phyloP scores from a whole-genome alignment of 2,797 vertebrate species.

The Liasis olivaceus region DNA sequence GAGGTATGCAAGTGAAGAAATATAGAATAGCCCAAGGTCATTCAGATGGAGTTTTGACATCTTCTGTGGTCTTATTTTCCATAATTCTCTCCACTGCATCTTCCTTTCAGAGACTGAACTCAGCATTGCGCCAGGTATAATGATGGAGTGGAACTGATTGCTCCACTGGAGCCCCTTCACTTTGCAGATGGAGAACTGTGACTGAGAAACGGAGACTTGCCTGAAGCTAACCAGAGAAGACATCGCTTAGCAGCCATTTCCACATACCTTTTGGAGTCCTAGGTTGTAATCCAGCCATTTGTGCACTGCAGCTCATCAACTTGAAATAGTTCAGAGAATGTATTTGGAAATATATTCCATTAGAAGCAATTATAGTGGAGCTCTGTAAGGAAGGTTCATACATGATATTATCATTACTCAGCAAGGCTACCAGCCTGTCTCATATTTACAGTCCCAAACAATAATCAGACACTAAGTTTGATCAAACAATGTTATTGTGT shows the following conservation, averaged over 20 bases:
- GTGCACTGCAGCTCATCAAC: background rate
- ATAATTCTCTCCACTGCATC: background rate
- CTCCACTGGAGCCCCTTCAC: background rate
- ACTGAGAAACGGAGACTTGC: background rate
- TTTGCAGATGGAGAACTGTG: background rate
- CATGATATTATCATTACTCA: conserved; percentile 48
- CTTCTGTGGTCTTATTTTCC: background rate
- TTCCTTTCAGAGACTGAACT: background rate
- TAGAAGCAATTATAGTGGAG: conserved; percentile 18
- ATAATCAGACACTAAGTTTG: conserved; percentile 4
- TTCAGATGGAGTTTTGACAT: background rate
- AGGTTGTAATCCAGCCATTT: background rate
- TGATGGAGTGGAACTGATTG: background rate
- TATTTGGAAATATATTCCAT: conserved; percentile 28
- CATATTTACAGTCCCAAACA: conserved; percentile 7
- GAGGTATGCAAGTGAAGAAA: background rate
- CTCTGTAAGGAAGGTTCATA: background rate
- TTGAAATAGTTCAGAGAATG: conserved; percentile 21
- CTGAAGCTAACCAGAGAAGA: background rate
- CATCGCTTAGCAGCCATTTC: background rate
- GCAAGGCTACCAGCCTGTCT: background rate
- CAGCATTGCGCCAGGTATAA: background rate
- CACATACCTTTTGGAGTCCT: background rate
- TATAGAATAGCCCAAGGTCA: background rate
- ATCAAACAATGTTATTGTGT: conserved; percentile 43